These are phyloP conservation scores for Litocranius walleri DNA, from an alignment of 2,113 vertebrate species.

Conservation along the genomic window DNA sequence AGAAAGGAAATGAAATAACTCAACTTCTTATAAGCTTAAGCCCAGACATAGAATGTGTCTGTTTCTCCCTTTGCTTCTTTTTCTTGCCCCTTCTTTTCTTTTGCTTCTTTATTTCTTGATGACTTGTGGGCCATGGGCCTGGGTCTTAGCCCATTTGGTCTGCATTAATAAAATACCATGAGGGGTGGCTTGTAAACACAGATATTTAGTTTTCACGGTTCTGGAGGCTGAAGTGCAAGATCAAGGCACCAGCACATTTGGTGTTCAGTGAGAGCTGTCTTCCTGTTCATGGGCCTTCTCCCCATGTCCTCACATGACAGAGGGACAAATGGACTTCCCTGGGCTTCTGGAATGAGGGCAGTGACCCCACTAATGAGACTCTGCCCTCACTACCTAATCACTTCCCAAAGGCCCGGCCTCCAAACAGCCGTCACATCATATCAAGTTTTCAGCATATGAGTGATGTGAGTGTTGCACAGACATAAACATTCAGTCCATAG, in stretches of 20 bases:
- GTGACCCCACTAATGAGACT: background rate
- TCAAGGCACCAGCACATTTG: background rate
- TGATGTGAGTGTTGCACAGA: background rate
- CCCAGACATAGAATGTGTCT: background rate
- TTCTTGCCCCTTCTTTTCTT: background rate
- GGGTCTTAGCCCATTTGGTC: fast-evolving
- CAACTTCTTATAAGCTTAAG: background rate
- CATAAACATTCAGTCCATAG: fast-evolving
- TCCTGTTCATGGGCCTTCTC: background rate
- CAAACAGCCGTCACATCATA: background rate
- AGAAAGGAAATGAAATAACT: background rate
- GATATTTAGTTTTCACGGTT: fast-evolving
- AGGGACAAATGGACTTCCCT: background rate
- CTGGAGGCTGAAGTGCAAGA: background rate
- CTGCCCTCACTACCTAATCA: background rate
- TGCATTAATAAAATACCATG: background rate
- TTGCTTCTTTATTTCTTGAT: background rate
- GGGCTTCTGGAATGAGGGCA: background rate
- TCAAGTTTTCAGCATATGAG: background rate
- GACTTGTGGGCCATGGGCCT: fast-evolving
- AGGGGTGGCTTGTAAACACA: background rate
- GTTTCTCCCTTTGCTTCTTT: background rate
- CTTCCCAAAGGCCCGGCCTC: background rate
- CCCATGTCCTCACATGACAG: fast-evolving
- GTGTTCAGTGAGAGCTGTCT: background rate